phyloP scores from a whole-genome alignment of 2,888 invertebrate species.

The Campoletis raptor region DNA sequence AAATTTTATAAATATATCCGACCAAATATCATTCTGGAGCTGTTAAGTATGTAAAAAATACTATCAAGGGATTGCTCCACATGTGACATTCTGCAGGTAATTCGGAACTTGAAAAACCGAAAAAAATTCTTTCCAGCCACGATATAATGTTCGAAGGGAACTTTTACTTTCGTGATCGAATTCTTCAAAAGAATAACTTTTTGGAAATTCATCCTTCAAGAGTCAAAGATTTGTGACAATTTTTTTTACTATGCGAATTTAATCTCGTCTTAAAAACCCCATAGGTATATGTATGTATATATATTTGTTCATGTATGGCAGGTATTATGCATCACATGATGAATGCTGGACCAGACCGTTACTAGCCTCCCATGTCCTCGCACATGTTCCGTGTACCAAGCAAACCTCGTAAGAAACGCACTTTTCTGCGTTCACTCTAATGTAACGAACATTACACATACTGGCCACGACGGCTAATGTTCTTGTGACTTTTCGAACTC shows the following conservation, averaged over 20 bases:
- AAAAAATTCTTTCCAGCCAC: no score
- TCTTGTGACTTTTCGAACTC: constrained; percentile 54
- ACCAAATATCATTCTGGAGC: no score
- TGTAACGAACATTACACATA: constrained; percentile 37
- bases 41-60: no score
- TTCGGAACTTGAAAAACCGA: no score
- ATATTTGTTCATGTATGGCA: constrained; percentile 11
- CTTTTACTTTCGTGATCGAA: no score
- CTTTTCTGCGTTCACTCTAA: constrained; percentile 50
- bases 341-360: constrained; percentile 43
- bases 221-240: background rate
- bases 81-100: no score
- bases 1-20: background rate
- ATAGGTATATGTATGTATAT: background rate
- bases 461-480: constrained; percentile 30
- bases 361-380: constrained; percentile 43
- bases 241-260: background rate
- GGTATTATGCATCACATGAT: constrained; percentile 46
- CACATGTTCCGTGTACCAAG: constrained; percentile 24
- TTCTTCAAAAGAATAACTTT: background rate
- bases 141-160: no score
- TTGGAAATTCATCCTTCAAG: background rate
- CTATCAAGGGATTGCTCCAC: no score
- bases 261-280: background rate
- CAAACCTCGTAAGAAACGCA: constrained; percentile 50